Evolutionary conservation across 2,888 invertebrate genomes (phyloP).

Genomic region (Plebejus melissa): DNA sequence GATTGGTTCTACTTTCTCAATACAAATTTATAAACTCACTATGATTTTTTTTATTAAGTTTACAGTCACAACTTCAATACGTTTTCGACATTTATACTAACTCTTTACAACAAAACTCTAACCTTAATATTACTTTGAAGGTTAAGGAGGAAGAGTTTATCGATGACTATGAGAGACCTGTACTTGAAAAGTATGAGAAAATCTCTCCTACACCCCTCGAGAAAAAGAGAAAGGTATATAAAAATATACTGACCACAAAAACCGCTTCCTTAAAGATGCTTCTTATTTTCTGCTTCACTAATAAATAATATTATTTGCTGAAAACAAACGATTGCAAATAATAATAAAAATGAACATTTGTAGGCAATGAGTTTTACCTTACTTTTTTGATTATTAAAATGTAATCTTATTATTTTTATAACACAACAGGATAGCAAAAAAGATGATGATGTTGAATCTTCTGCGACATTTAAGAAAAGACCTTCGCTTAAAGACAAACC

Average conservation of each 20-base stretch:
- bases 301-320: neutral
- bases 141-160: slow-evolving; percentile 69
- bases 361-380: neutral
- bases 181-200: slow-evolving; percentile 85
- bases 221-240: slow-evolving; percentile 74
- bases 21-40: neutral
- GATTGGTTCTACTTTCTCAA: neutral
- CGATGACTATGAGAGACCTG: slow-evolving; percentile 87
- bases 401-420: neutral
- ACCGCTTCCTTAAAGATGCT: neutral
- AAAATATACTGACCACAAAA: slow-evolving; percentile 23
- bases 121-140: slow-evolving; percentile 48
- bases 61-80: neutral
- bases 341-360: neutral
- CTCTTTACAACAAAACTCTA: neutral
- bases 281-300: slow-evolving; percentile 10
- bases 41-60: neutral
- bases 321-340: neutral
- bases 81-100: neutral
- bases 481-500: slow-evolving; percentile 68
- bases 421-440: slow-evolving; percentile 41
- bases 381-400: neutral
- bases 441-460: slow-evolving; percentile 35
- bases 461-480: slow-evolving; percentile 62
- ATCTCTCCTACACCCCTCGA: slow-evolving; percentile 70